Evolutionary conservation across 2,888 invertebrate species (phyloP).

Genomic region (Hecatera dysodea): DNA sequence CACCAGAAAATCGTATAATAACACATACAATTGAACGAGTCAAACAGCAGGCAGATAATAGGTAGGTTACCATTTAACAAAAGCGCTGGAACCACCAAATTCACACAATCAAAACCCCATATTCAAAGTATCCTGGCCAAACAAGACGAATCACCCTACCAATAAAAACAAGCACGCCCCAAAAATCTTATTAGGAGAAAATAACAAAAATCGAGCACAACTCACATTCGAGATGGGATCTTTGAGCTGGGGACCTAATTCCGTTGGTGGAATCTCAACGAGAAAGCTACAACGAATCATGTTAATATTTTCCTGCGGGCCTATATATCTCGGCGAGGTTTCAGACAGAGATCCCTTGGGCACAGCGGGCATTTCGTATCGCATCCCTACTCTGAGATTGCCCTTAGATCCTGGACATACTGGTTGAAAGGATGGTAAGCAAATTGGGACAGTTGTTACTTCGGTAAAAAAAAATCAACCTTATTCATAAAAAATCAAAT

Average conservation of each 20-base stretch:
- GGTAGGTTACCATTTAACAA: background rate
- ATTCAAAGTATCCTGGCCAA: conserved; percentile 9
- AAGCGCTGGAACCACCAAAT: background rate
- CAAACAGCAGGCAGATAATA: too few species aligned
- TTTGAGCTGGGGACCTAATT: conserved; percentile 63
- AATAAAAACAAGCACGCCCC: conserved; percentile 31
- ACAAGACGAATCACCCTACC: conserved; percentile 8
- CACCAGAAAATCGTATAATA: too few species aligned
- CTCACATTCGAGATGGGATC: conserved; percentile 49
- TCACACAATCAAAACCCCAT: background rate
- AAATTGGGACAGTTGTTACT: background rate
- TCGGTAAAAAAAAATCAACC: too few species aligned
- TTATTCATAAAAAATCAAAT: too few species aligned
- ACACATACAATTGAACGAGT: too few species aligned
- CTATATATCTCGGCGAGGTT: conserved; percentile 72
- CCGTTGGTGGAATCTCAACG: conserved; percentile 66
- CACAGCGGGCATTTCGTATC: conserved; percentile 73
- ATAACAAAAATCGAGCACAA: conserved; percentile 62
- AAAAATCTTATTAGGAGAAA: conserved; percentile 60
- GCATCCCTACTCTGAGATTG: conserved; percentile 80
- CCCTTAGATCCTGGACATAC: conserved; percentile 68
- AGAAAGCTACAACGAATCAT: conserved; percentile 68
- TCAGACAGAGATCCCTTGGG: conserved; percentile 74
- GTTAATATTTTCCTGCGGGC: conserved; percentile 75
- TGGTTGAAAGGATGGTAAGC: conserved; percentile 24